Evolutionary conservation across 2,797 vertebrate genomes (phyloP), one percentile per base, ranked within the genome.

Genomic region (Fundulus diaphanus): DNA sequence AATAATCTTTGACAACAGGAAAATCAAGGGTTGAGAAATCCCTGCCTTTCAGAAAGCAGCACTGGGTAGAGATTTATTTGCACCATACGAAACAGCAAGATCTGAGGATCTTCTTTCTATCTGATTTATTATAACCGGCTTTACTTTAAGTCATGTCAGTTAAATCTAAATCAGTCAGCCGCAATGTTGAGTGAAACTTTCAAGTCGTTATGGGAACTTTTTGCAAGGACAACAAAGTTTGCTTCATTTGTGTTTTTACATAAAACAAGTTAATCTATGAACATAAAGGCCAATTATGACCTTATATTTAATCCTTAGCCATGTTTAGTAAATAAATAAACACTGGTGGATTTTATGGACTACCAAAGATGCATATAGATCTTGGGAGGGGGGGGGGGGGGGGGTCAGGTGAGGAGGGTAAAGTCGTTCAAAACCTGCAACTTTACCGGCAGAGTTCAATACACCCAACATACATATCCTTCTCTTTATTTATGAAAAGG

Each of bases 291-390:
- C 54, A 77, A 78, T 81, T 83, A 72, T 49, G 44, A 73, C 70
- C 68, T 88, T 83, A 72, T 72, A 73, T 69, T 76, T 81, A 24
- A 83, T 71, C 56, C 51, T 15, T 56, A 22, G 11, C 66, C 63
- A 63, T 63, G n/a, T n/a, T n/a, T n/a, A n/a, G n/a, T n/a, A n/a
- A n/a, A n/a, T n/a, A n/a, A n/a, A n/a, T n/a, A n/a, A n/a, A n/a
- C n/a, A n/a, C n/a, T n/a, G n/a, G n/a, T n/a, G n/a, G n/a, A 35
- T 42, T 18, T 48, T 22, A 33, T 29, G 15, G 27, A 59, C 22
- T 11, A 7, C 18, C 70, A 20, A 76, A 70, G 35, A 65, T n/a
- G 24, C 9, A 65, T 33, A 18, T n/a, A 46, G 33, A n/a, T 27
- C 12, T 51, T 8, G 12, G 65, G 35, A 67, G 0, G n/a, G 13